Base-by-base conservation (phyloP, 2,888 invertebrate species). In the Eupeodes latifasciatus region DNA sequence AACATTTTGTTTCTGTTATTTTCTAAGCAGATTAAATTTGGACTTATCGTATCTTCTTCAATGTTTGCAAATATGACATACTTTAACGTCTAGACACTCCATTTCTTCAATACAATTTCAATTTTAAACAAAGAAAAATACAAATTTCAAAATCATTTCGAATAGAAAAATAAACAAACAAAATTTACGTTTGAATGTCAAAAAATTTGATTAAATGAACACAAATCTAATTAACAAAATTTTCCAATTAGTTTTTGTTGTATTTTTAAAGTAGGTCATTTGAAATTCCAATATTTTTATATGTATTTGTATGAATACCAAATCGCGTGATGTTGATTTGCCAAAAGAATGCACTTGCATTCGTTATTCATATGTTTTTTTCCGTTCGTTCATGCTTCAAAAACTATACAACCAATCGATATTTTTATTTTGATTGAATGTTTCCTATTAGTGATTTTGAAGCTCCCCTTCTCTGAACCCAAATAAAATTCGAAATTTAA, bases 381-480 rank as follows among this genome's bases (percentile, higher is more conserved):
- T 12, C 5, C 16, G 27, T 27, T 2, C 2, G 27, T 27, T 3
- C 27, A 2, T 9, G 11, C 11, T 11, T 57, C 5, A 27, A 27
- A 27, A 27, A 27, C 27, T 57, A 59, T 36, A 27, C 34, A 34
- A 36, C 16, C 34, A 36, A 69, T 67, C 51, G 16, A 67, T 67
- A 36, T 69, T 34, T 51, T 51, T 36, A 69, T 69, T 69, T 69
- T 69, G 51, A 69, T 69, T 69, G 53, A 69, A 53, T 53, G 67
- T 16, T 69, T 69, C 51, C 67, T n/a, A 66, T 66, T 51, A 59
- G 59, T 7, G 14, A 27, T 12, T 27, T 27, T 12, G 57, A 11
- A 59, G 14, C n/a, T 59, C 12, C 12, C 34, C 2, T 12, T 47
- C 10, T 2, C 2, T n/a, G 27, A 2, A 27, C 3, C 27, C 27